phyloP scores from a whole-genome alignment of 2,797 vertebrate species.

The Alcedo atthis region DNA sequence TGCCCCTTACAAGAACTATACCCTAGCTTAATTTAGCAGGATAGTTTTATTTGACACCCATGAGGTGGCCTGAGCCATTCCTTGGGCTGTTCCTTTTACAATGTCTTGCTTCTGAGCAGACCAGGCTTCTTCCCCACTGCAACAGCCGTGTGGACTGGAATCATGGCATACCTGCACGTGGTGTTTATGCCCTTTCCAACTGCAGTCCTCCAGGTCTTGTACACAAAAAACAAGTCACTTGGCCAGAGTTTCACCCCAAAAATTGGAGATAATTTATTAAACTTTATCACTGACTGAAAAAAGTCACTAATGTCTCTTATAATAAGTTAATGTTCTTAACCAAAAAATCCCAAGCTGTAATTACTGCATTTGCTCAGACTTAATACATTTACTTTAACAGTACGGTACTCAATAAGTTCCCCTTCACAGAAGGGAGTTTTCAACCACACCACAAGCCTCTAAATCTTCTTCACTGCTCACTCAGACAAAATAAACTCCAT shows the following conservation, averaged over 20 bases:
- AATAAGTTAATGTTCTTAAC: conserved; percentile 81
- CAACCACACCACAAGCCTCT: conserved; percentile 54
- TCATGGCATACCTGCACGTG: rapidly evolving
- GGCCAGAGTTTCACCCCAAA: conserved; percentile 66
- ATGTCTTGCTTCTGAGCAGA: not conserved
- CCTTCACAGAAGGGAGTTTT: conserved; percentile 83
- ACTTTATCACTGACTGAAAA: conserved; percentile 74
- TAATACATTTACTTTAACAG: conserved; percentile 68
- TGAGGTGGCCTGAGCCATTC: not conserved
- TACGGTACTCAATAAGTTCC: conserved; percentile 69
- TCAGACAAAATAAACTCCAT: conserved; percentile 2
- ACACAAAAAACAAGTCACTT: not conserved
- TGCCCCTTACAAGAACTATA: not conserved
- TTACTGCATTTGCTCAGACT: conserved; percentile 68
- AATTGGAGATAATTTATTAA: conserved; percentile 81
- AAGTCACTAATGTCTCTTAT: conserved; percentile 75
- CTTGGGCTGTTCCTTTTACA: not conserved
- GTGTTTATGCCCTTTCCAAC: not conserved
- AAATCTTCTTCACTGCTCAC: conserved; percentile 2
- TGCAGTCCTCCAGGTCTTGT: not conserved
- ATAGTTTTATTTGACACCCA: not conserved
- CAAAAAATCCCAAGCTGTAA: conserved; percentile 69
- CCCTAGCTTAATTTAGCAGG: not conserved
- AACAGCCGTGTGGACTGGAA: not conserved
- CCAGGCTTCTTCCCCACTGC: not conserved